Evolutionary conservation across 1,140 invertebrate genomes (phyloP).

Genomic region (Psix sp.): DNA sequence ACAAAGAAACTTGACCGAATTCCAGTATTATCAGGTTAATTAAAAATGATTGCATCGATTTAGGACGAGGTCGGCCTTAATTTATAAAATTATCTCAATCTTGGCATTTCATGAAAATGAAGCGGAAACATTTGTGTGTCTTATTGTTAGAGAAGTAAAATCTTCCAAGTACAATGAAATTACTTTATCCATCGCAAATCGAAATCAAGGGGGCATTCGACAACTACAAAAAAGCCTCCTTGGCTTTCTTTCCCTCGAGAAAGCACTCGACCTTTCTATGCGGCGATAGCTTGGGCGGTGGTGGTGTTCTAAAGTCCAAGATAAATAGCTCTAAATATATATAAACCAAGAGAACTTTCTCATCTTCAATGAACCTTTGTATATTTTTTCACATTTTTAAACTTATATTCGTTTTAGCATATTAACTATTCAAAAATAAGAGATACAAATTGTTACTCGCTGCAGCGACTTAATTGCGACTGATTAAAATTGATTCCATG

Average conservation of each 20-base stretch:
- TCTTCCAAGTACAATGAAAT: slow-evolving; percentile 39
- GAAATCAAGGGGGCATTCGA: slow-evolving; percentile 41
- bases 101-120: slow-evolving; percentile 13
- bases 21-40: too few species aligned
- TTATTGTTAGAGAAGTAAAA: slow-evolving; percentile 30
- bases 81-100: slow-evolving; percentile 3
- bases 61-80: slow-evolving; percentile 2
- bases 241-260: slow-evolving; percentile 44
- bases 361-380: slow-evolving; percentile 47
- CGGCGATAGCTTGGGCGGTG: slow-evolving; percentile 41
- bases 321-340: slow-evolving; percentile 59
- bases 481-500: too few species aligned
- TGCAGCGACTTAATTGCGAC: too few species aligned
- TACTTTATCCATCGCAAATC: slow-evolving; percentile 47
- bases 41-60: slow-evolving; percentile 1
- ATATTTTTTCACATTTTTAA: slow-evolving; percentile 49
- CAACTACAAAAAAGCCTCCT: slow-evolving; percentile 54
- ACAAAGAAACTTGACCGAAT: too few species aligned
- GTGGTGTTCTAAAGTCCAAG: slow-evolving; percentile 48
- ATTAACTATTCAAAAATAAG: not conserved
- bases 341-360: slow-evolving; percentile 49
- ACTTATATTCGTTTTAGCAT: slow-evolving; percentile 24
- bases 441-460: too few species aligned
- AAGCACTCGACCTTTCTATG: slow-evolving; percentile 49
- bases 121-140: slow-evolving; percentile 30